These are phyloP conservation scores for Metellina segmentata DNA, from an alignment of 2,888 invertebrate species.

Conservation along the genomic window DNA sequence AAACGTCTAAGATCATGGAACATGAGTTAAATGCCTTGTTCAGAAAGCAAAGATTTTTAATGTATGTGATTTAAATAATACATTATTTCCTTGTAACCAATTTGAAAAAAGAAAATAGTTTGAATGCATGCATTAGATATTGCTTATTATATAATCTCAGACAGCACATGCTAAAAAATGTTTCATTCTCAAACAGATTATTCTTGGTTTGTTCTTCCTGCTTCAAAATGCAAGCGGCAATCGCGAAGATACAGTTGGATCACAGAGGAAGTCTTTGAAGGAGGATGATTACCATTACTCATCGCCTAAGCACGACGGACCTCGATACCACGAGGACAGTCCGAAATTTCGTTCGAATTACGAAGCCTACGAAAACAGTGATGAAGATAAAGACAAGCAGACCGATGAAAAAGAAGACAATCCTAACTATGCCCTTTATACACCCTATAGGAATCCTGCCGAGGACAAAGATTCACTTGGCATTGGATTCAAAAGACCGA, in stretches of 20 bases:
- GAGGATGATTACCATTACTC: not conserved
- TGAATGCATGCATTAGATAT: too few species aligned
- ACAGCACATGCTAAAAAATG: too few species aligned
- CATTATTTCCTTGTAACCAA: too few species aligned
- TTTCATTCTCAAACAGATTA: not conserved
- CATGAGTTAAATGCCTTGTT: too few species aligned
- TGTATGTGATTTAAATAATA: too few species aligned
- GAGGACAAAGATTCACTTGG: not conserved
- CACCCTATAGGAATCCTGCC: not conserved
- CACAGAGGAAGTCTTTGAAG: not conserved
- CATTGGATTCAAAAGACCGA: not conserved
- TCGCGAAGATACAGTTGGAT: not conserved
- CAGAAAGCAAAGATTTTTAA: too few species aligned
- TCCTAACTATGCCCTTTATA: slow-evolving; percentile 32
- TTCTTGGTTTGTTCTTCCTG: not conserved
- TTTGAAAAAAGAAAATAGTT: too few species aligned
- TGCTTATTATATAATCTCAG: too few species aligned
- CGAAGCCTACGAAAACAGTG: not conserved
- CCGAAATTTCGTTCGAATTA: not conserved
- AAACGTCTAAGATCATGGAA: too few species aligned
- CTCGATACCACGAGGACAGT: not conserved
- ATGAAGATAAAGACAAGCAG: not conserved
- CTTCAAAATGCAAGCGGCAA: not conserved
- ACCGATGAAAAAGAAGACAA: not conserved
- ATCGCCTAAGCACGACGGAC: not conserved